Conservation (phyloP, 2,888 invertebrate species). For the Drosophila vallismaia region DNA sequence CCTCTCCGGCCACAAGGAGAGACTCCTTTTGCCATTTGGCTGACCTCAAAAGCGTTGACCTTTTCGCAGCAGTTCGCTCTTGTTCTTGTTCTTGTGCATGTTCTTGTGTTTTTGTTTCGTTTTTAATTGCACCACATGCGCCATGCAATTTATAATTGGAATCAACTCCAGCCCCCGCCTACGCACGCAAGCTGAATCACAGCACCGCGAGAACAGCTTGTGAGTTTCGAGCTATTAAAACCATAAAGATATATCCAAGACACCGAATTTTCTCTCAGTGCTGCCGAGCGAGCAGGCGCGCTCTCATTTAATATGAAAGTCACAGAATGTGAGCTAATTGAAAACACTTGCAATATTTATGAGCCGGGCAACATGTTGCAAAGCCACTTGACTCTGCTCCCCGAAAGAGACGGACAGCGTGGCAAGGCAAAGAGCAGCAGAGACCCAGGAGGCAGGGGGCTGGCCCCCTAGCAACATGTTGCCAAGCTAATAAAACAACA, state of each 20-base stretch:
- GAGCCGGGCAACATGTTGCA: conserved; percentile 74
- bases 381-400: conserved; percentile 69
- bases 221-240: not conserved
- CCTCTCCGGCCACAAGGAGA: conserved; percentile 8
- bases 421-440: not conserved
- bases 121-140: conserved; percentile 59
- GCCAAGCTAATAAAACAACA: conserved; percentile 79
- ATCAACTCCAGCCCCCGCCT: conserved; percentile 52
- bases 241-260: not conserved
- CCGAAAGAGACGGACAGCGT: not conserved
- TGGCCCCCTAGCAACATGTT: conserved; percentile 72
- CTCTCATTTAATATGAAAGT: conserved; percentile 79
- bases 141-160: conserved; percentile 72
- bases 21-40: conserved; percentile 44
- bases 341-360: conserved; percentile 82
- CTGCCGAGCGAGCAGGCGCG: conserved; percentile 43
- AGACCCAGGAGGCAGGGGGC: not conserved
- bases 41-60: conserved; percentile 67
- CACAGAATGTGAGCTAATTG: conserved; percentile 81
- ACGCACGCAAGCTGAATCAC: conserved; percentile 6
- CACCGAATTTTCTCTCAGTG: conserved; percentile 9
- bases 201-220: not conserved
- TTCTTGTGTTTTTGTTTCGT: conserved; percentile 38
- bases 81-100: too few species aligned
- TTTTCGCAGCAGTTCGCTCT: conserved; percentile 40